Evolutionary conservation across 2,797 vertebrate genomes (phyloP).

Genomic region (Psittacula echo): DNA sequence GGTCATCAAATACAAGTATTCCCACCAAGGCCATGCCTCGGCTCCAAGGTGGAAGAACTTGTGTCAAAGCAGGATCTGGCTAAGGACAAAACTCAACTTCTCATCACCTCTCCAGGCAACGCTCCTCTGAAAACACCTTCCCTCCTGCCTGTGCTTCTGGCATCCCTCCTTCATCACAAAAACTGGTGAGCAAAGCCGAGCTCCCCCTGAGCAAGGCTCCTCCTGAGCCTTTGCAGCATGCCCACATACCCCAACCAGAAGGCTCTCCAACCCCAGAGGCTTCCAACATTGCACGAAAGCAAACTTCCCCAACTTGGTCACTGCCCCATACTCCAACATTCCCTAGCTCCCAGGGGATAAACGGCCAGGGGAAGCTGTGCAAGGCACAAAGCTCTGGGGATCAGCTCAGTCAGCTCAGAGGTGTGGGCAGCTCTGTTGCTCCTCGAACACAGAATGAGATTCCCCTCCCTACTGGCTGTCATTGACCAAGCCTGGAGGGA

Average conservation of each 20-base stretch:
- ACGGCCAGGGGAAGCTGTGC: neutral
- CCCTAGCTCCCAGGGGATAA: neutral
- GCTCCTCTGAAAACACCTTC: neutral
- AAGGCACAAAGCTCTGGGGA: neutral
- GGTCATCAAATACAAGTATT: neutral
- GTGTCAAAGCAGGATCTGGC: neutral
- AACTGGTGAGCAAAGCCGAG: fast-evolving
- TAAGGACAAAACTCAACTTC: neutral
- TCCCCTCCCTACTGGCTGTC: neutral
- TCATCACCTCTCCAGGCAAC: neutral
- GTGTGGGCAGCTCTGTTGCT: neutral
- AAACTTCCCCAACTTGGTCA: neutral
- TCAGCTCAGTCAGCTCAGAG: neutral
- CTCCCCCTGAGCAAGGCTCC: neutral
- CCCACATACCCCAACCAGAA: neutral
- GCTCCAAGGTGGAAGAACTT: neutral
- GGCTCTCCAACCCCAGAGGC: neutral
- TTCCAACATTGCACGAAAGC: neutral
- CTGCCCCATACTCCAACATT: neutral
- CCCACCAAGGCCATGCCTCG: neutral
- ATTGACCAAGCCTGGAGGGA: neutral
- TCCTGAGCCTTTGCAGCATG: neutral
- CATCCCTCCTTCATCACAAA: neutral
- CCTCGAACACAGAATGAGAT: neutral
- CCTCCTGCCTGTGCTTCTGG: neutral